Evolutionary conservation across 2,113 vertebrate genomes (phyloP), one percentile per base, ranked within the genome.

Genomic region (Cheilinus undulatus): DNA sequence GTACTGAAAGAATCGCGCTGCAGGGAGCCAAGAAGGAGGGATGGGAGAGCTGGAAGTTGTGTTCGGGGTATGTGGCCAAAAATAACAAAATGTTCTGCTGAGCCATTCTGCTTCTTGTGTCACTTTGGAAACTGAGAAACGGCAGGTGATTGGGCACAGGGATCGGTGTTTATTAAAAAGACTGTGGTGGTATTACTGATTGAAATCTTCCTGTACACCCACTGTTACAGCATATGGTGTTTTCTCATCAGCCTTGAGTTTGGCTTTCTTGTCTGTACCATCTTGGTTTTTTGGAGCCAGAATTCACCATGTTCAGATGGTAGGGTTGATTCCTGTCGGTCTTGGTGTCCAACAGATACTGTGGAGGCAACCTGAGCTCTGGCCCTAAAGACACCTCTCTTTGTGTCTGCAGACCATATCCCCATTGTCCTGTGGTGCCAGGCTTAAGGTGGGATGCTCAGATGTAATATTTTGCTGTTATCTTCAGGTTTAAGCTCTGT

Each of bases 1-100:
- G 81, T 69, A 75, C 13, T 60, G 51, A 84, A 71, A 79, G 63
- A 23, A 65, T 56, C 17, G 27, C 62, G 3, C 82, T 43, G 64
- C 61, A 73, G 63, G 80, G 57, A 20, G 42, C 69, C 14, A 14
- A 69, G 49, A 42, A 65, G 66, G 58, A 59, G 40, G 66, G 19
- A 60, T 32, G 42, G 61, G 46, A 58, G 71, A 58, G 71, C 43
- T 23, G 22, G 48, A 69, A 53, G 61, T 49, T 70, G 68, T 60
- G 48, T 83, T 59, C 63, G 19, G 58, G 22, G 23, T 67, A 58
- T 48, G 36, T 62, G 17, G 49, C 20, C 62, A 77, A 70, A 82
- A 75, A 73, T 66, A 59, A 56, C 48, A 3, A 49, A 53, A 58
- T 40, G 59, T 46, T 28, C 38, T 30, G 14, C 50, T 52, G 42